Evolutionary conservation across 2,113 vertebrate species (phyloP).

Genomic region (Rhinolophus ferrumequinum): DNA sequence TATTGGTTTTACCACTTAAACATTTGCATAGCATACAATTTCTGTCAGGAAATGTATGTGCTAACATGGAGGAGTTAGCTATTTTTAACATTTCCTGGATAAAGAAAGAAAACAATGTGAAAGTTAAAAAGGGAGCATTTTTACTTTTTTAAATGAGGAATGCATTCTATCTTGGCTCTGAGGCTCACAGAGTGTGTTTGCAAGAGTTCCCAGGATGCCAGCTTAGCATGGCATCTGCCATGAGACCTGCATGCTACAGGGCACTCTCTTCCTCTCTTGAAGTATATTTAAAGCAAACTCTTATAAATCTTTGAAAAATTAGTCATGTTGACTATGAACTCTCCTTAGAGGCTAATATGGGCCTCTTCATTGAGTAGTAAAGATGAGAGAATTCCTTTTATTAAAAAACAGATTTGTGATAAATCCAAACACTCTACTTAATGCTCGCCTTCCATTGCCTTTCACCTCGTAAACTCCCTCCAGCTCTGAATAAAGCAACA

Average conservation of each 20-base stretch:
- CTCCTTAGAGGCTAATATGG: background rate
- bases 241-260: conserved; percentile 68
- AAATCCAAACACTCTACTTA: background rate
- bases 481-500: background rate
- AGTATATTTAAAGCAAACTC: conserved; percentile 69
- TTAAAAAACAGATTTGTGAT: background rate
- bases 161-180: conserved; percentile 52
- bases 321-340: conserved; percentile 69
- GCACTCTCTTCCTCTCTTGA: conserved; percentile 72
- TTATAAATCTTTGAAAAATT: conserved; percentile 66
- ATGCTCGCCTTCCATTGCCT: background rate
- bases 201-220: conserved; percentile 45
- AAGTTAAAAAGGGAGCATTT: conserved; percentile 67
- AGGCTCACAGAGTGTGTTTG: conserved; percentile 60
- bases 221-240: conserved; percentile 71
- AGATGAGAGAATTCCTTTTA: background rate
- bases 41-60: conserved; percentile 76
- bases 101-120: conserved; percentile 78
- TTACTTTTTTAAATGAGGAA: conserved; percentile 63
- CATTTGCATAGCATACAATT: conserved; percentile 80
- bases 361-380: background rate
- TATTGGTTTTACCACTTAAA: conserved; percentile 75
- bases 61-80: conserved; percentile 67
- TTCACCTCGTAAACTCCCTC: background rate
- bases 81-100: conserved; percentile 77